phyloP scores from a whole-genome alignment of 2,888 invertebrate genomes.

The Anoncus sp. region DNA sequence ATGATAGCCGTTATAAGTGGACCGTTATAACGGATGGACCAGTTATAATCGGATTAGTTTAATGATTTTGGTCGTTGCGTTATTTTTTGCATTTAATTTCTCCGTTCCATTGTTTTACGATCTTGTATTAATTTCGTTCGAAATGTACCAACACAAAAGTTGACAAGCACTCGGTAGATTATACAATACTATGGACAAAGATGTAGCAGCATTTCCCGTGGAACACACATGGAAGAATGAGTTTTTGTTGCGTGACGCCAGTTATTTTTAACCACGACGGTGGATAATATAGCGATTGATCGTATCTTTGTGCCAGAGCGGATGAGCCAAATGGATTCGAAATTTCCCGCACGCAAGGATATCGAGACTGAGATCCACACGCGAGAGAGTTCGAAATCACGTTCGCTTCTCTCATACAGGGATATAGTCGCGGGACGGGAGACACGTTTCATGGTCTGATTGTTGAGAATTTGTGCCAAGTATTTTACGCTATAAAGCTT shows the following conservation, averaged over 20 bases:
- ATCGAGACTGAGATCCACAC: not conserved
- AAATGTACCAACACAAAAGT: no score
- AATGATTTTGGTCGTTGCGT: conserved; percentile 3
- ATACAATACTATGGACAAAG: no score
- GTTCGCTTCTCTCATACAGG: not conserved
- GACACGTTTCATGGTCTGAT: conserved; percentile 40
- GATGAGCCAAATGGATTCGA: no score
- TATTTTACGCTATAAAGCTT: not conserved
- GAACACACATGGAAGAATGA: no score
- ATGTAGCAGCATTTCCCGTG: no score
- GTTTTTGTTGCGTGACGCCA: no score
- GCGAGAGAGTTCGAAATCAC: conserved; percentile 17
- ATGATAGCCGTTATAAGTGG: conserved; percentile 2
- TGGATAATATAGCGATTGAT: no score
- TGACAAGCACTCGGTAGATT: no score
- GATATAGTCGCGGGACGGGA: conserved; percentile 9
- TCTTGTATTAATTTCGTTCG: not conserved
- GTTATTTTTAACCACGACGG: no score
- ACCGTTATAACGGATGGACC: conserved; percentile 7
- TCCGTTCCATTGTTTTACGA: not conserved
- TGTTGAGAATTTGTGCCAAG: conserved; percentile 2
- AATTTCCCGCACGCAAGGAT: not conserved
- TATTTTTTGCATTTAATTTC: not conserved
- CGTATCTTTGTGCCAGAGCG: no score
- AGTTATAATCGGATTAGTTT: conserved; percentile 18